Base-by-base conservation (phyloP, 2,888 invertebrate species). In the Auanema sp. region DNA sequence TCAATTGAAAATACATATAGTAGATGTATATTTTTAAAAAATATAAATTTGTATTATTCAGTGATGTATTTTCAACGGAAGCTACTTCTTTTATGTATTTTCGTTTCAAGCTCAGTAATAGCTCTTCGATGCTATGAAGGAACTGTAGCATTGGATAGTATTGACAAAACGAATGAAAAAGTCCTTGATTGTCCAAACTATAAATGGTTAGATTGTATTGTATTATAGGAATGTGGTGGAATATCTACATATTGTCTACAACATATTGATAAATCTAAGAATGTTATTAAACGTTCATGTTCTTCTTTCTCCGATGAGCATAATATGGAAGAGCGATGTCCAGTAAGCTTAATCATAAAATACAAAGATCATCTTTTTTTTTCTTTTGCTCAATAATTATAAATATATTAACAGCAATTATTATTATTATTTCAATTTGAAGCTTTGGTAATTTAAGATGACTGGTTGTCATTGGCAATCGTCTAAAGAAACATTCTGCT, bases 311-410 rank as follows among this genome's bases (percentile, higher is more conserved):
- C 70, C 23, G 73, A 73, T 51, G 73, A 73, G 33, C 70, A 73
- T 51, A 71, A 63, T 18, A 73, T 73, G 70, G 73, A 73, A 49
- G 73, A 73, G 60, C 68, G 66, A 24, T 73, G 73, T 24, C 73
- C 73, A 51, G 72, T 72, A 24, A 33, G 59, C 44, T 21, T 33
- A 33, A 33, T 33, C 8, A 33, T 33, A 8, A 33, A 33, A 33
- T 8, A 33, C 21, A 10, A 44, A n/a, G 50, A 52, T 23, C 18
- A 18, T 14, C 10, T 18, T 60, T 64, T 11, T 16, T n/a, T 50
- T 50, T 14, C 16, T 12, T 11, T 5, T 8, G 8, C 33, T 33
- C 8, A 33, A 5, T 33, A 33, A 33, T 33, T 33, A 33, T 5
- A 33, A 33, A 33, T 33, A 33, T 33, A 33, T 33, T 33, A 33